Percentiles rank a stretch among this genome's conserved stretches.
These are phyloP conservation scores for Philotrypesis tridentata DNA, from an alignment of 1,140 invertebrate species.

Conservation along the genomic window DNA sequence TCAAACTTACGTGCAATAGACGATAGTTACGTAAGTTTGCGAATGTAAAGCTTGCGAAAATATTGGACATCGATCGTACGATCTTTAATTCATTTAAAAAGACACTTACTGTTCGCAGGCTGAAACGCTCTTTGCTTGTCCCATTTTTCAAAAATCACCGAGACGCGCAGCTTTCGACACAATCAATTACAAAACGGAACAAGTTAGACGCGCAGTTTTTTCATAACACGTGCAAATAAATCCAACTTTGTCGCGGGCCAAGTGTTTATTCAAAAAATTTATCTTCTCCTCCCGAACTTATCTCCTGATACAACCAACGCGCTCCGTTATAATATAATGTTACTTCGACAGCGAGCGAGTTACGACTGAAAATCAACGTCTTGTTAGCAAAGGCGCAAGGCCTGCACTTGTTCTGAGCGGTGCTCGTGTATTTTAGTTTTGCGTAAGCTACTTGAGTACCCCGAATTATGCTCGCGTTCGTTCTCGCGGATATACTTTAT, in stretches of 20 bases:
- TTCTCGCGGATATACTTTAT: neutral
- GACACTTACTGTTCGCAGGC: neutral
- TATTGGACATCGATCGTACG: too few species aligned
- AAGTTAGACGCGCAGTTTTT: too few species aligned
- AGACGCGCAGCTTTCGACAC: too few species aligned
- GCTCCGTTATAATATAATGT: neutral
- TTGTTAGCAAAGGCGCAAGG: neutral
- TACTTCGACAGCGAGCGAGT: neutral
- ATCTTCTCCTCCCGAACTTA: too few species aligned
- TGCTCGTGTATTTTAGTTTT: neutral
- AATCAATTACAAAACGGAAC: neutral
- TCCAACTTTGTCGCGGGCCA: too few species aligned
- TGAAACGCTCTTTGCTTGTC: neutral
- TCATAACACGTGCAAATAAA: too few species aligned
- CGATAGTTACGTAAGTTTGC: too few species aligned
- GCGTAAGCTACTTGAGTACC: conserved; percentile 72
- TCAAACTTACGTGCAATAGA: too few species aligned
- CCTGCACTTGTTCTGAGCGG: neutral
- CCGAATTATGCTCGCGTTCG: neutral
- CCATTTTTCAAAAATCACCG: neutral
- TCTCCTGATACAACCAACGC: too few species aligned
- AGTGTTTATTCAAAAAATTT: too few species aligned
- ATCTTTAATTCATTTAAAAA: too few species aligned
- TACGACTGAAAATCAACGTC: conserved; percentile 57
- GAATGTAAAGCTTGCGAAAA: too few species aligned